Percentiles rank a stretch among this genome's conserved stretches.
phyloP scores from a whole-genome alignment of 2,888 invertebrate genomes.

The Drosophila paramelanica region DNA sequence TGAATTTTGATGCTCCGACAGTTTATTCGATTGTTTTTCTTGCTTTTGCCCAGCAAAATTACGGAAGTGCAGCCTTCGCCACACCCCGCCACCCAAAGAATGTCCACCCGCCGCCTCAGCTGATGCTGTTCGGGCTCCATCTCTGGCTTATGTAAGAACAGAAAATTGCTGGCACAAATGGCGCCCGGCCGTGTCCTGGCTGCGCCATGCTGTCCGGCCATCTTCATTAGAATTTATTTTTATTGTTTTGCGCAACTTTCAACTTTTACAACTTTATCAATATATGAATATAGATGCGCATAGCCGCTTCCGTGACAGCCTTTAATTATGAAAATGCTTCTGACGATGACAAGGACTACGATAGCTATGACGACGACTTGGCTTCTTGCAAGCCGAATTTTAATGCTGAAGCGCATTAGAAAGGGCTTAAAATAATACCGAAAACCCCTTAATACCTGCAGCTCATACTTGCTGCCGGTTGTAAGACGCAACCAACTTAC shows the following conservation, averaged over 20 bases:
- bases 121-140: too few species aligned
- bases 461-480: too few species aligned
- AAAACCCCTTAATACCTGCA: not conserved
- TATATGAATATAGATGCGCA: conserved; percentile 79
- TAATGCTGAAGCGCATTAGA: conserved; percentile 1
- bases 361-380: conserved; percentile 2
- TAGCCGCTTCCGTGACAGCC: conserved; percentile 45
- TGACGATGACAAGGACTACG: conserved; percentile 18
- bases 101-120: conserved; percentile 28
- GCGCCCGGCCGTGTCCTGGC: conserved; percentile 54
- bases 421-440: not conserved
- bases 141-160: conserved; percentile 67
- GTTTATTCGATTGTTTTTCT: conserved; percentile 83
- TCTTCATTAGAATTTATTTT: conserved; percentile 78
- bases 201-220: conserved; percentile 80
- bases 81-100: not conserved
- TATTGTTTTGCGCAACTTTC: conserved; percentile 81
- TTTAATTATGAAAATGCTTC: conserved; percentile 73
- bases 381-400: conserved; percentile 1
- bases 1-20: conserved; percentile 81
- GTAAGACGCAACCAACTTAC: not conserved
- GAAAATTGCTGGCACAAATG: conserved; percentile 79
- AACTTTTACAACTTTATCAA: conserved; percentile 81
- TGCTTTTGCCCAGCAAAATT: conserved; percentile 75
- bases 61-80: conserved; percentile 75